Conservation (phyloP, 1,140 invertebrate genomes). For the Magallana gigas region DNA sequence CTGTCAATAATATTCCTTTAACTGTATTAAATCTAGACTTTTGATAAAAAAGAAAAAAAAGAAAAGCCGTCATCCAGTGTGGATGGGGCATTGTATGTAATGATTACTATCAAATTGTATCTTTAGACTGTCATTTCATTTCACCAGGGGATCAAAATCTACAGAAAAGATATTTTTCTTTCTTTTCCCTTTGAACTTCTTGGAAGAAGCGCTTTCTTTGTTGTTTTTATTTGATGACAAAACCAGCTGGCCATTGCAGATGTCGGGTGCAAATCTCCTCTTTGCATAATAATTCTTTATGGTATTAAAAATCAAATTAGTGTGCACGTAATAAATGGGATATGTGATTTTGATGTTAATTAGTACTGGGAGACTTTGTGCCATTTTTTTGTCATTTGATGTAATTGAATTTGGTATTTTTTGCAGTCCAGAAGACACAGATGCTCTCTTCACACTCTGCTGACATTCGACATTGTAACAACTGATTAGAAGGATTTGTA, state of each 20-base stretch:
- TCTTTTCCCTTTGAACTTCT: not conserved
- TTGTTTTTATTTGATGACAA: not conserved
- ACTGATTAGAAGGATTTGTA: not conserved
- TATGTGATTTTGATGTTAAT: constrained; percentile 38
- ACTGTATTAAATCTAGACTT: not conserved
- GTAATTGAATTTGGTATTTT: constrained; percentile 29
- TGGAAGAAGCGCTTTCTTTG: not conserved
- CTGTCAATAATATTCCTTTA: not conserved
- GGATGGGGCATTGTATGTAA: not conserved
- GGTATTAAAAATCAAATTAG: constrained; percentile 38
- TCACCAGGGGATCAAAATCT: too few species aligned
- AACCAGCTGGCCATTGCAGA: not conserved
- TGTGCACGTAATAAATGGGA: constrained; percentile 27
- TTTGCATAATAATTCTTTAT: constrained; percentile 37
- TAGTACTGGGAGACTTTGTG: not conserved
- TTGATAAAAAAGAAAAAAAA: too few species aligned
- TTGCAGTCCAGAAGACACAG: not conserved
- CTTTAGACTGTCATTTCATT: too few species aligned
- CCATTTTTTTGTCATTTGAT: not conserved
- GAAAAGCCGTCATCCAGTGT: not conserved
- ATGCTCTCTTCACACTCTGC: not conserved
- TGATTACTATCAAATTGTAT: not conserved
- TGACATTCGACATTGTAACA: not conserved
- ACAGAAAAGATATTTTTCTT: not conserved
- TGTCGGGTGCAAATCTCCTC: not conserved